Conservation (phyloP, 37 sponge, comb jelly and placozoan genomes). For the Cliona cf. orientalis region DNA sequence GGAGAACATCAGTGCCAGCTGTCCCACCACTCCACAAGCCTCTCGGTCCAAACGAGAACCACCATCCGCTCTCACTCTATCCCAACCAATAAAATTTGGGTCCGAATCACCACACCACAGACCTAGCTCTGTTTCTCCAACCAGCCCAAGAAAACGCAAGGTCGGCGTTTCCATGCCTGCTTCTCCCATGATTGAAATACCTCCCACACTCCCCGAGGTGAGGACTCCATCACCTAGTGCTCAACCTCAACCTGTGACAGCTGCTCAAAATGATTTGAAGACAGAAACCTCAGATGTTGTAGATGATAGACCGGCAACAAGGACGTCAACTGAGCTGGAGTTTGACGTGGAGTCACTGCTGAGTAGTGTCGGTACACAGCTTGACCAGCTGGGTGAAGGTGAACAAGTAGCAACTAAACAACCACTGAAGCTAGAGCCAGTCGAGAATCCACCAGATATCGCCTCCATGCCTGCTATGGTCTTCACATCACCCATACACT, state of each 20-base stretch:
- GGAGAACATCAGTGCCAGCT: not conserved
- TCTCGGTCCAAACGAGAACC: too few relatives aligned
- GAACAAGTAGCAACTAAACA: not conserved
- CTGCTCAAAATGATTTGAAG: not conserved
- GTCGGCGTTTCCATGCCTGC: not conserved
- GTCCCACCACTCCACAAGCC: not conserved
- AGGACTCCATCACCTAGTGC: too few relatives aligned
- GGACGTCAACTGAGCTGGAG: not conserved
- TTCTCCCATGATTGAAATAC: not conserved
- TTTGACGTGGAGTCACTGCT: slow-evolving; percentile 7
- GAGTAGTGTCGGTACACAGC: not conserved
- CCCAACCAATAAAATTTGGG: too few relatives aligned
- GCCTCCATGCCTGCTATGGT: slow-evolving; percentile 9
- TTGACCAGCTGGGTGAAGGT: not conserved
- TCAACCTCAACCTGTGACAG: too few relatives aligned
- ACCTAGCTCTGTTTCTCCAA: not conserved
- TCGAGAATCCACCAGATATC: slow-evolving; percentile 3
- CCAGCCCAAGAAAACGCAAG: not conserved
- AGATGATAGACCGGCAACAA: not conserved
- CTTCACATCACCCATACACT: slow-evolving; percentile 10
- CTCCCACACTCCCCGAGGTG: not conserved
- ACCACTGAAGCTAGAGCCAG: not conserved
- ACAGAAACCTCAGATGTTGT: not conserved
- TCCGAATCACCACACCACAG: not conserved
- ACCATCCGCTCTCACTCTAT: too few relatives aligned